A percentile compares a stretch with the other conserved stretches of the same genome.
phyloP scores from a whole-genome alignment of 1,140 invertebrate genomes.

The Pygmarrhopalites habei region DNA sequence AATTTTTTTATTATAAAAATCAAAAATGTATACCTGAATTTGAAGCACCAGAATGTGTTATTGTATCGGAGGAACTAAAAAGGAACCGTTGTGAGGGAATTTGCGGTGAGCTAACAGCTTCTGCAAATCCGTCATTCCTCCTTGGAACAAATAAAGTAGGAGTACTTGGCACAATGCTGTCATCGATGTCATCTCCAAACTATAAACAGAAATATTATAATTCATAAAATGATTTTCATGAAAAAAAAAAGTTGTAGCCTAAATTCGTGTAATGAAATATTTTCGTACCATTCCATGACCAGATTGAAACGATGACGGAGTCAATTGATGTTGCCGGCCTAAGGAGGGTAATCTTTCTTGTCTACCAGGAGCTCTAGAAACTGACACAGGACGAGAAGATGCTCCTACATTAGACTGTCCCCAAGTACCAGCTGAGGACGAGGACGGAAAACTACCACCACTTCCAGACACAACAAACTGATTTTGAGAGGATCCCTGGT shows the following conservation, averaged over 20 bases:
- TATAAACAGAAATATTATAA: background rate
- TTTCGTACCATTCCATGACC: background rate
- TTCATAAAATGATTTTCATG: background rate
- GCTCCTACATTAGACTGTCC: background rate
- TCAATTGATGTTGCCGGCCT: slow-evolving; percentile 16
- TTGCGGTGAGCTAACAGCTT: slow-evolving; percentile 83
- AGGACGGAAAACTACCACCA: background rate
- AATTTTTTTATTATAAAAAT: background rate
- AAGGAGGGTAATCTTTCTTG: slow-evolving; percentile 14
- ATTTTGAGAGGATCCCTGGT: background rate
- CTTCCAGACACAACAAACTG: background rate
- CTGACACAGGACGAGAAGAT: background rate
- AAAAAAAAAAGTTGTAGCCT: background rate
- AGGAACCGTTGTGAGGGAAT: slow-evolving; percentile 46
- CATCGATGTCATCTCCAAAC: slow-evolving; percentile 53
- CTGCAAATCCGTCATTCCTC: slow-evolving; percentile 79
- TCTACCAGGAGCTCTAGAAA: background rate
- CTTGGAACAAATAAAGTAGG: slow-evolving; percentile 76
- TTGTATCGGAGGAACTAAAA: slow-evolving; percentile 21
- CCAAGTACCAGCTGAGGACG: background rate
- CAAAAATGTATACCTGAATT: background rate
- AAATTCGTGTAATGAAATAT: background rate
- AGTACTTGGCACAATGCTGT: slow-evolving; percentile 83
- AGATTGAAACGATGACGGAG: background rate
- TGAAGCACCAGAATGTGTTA: background rate